Percentiles rank a stretch among this genome's conserved stretches.
phyloP scores from a whole-genome alignment of 2,113 vertebrate species.

The Corynorhinus townsendii region DNA sequence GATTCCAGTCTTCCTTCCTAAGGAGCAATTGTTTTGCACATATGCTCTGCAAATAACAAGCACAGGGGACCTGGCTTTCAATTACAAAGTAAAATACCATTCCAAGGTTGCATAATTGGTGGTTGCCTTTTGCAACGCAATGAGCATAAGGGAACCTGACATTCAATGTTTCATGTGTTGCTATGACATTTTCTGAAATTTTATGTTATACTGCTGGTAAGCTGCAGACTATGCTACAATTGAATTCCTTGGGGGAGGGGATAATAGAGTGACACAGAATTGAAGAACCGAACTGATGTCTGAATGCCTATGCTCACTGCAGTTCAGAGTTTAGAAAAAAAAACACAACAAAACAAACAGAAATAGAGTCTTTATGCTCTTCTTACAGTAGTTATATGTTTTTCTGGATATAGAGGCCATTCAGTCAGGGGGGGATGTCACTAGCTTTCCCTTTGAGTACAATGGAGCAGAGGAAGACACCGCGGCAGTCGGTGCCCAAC shows the following conservation, averaged over 20 bases:
- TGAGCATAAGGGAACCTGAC: conserved; percentile 80
- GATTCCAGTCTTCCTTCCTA: background rate
- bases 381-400: conserved; percentile 14
- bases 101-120: conserved; percentile 70
- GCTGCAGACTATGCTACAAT: conserved; percentile 69
- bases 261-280: conserved; percentile 59
- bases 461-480: background rate
- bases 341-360: no score
- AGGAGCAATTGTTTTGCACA: conserved; percentile 44
- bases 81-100: conserved; percentile 71
- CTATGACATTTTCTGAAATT: conserved; percentile 78
- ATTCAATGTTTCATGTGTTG: conserved; percentile 78
- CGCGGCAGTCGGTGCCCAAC: background rate
- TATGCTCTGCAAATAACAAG: conserved; percentile 46
- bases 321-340: conserved; percentile 38
- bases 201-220: conserved; percentile 77
- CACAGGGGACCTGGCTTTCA: conserved; percentile 64
- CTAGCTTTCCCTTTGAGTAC: conserved; percentile 29
- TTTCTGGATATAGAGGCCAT: conserved; percentile 10
- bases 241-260: conserved; percentile 58
- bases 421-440: conserved; percentile 51
- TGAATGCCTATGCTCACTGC: conserved; percentile 45
- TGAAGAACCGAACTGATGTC: conserved; percentile 44
- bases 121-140: conserved; percentile 64
- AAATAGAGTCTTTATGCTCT: conserved; percentile 41